These are phyloP conservation scores for Drosophila mayaguana DNA, from an alignment of 2,888 invertebrate species.

Conservation along the genomic window DNA sequence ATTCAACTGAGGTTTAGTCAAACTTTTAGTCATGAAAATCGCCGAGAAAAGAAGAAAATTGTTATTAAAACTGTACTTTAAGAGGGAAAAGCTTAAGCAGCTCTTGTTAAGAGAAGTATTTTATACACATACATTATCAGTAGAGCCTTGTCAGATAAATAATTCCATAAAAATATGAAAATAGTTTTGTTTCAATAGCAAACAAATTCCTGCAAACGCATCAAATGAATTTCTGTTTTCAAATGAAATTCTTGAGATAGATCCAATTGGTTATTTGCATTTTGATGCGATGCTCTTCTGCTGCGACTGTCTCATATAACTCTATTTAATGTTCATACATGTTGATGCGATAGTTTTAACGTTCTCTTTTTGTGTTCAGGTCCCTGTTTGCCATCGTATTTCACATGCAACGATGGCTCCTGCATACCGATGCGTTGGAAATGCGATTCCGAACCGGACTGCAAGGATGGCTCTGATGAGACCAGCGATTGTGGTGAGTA, in stretches of 20 bases:
- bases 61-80: too few species aligned
- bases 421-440: constrained; percentile 88
- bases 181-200: not conserved
- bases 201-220: not conserved
- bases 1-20: too few species aligned
- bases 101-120: too few species aligned
- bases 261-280: not conserved
- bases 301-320: constrained; percentile 1
- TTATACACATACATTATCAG: too few species aligned
- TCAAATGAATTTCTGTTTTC: not conserved
- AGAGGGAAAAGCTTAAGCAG: too few species aligned
- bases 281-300: not conserved
- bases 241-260: not conserved
- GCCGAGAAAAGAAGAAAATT: too few species aligned
- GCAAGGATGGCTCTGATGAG: constrained; percentile 88
- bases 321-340: constrained; percentile 16
- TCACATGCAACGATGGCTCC: constrained; percentile 85
- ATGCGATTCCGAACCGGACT: constrained; percentile 87
- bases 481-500: constrained; percentile 86
- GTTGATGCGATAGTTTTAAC: constrained; percentile 29
- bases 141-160: too few species aligned
- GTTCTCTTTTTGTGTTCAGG: constrained; percentile 65
- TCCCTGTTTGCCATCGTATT: constrained; percentile 81
- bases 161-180: not conserved
- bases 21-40: not conserved